These are phyloP conservation scores for Meles meles DNA, from an alignment of 2,113 vertebrate species.

Conservation along the genomic window DNA sequence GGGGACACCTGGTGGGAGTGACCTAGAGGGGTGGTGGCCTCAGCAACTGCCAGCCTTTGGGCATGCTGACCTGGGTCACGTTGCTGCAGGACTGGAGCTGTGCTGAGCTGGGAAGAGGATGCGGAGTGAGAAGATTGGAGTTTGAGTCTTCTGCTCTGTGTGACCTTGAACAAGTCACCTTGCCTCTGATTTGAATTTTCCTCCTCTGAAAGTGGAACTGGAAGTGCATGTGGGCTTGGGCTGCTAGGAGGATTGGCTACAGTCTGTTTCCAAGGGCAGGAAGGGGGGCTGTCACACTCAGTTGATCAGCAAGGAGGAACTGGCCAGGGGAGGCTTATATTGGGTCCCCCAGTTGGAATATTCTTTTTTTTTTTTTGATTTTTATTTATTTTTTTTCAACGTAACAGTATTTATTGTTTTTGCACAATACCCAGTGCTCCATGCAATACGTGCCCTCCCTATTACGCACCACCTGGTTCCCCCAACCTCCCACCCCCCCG, in stretches of 20 bases:
- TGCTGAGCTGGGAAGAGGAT: neutral
- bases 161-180: neutral
- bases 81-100: neutral
- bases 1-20: rapidly evolving
- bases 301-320: neutral
- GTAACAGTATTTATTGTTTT: too few relatives aligned
- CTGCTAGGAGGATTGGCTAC: neutral
- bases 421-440: too few relatives aligned
- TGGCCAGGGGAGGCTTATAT: neutral
- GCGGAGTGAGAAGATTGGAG: neutral
- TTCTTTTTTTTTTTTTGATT: too few relatives aligned
- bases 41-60: neutral
- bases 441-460: too few relatives aligned
- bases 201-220: neutral
- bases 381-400: too few relatives aligned
- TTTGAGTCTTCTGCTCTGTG: neutral
- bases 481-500: too few relatives aligned
- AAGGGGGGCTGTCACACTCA: neutral
- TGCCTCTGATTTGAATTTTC: neutral
- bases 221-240: rapidly evolving
- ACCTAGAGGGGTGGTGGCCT: neutral
- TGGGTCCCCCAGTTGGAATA: neutral
- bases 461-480: too few relatives aligned
- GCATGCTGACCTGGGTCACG: neutral
- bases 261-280: neutral